Conservation (phyloP, 2,888 invertebrate species). For the Cephonodes hylas region DNA sequence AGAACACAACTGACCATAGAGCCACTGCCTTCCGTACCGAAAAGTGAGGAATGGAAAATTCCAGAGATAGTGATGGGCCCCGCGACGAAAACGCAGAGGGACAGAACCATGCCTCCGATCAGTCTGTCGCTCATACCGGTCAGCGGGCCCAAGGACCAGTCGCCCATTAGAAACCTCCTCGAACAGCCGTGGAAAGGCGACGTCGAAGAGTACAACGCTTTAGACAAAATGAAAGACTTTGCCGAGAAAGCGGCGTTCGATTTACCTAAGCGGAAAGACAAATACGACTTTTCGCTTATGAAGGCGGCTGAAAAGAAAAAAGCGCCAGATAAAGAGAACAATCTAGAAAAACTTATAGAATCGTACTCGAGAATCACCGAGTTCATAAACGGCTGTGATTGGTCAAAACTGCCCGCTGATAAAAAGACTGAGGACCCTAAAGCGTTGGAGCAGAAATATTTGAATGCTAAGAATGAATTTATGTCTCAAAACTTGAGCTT, state of each 20-base stretch:
- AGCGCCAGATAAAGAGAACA: constrained; percentile 58
- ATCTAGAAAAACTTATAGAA: constrained; percentile 66
- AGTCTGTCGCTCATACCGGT: constrained; percentile 75
- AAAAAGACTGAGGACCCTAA: constrained; percentile 59
- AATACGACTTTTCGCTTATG: constrained; percentile 29
- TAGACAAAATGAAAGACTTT: constrained; percentile 78
- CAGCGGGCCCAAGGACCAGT: constrained; percentile 60
- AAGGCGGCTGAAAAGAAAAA: constrained; percentile 51
- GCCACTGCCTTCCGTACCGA: constrained; percentile 58
- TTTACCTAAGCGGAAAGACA: constrained; percentile 62
- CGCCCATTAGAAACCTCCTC: constrained; percentile 59
- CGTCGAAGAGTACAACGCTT: constrained; percentile 69
- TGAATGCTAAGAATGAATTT: constrained; percentile 75
- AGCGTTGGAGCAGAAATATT: constrained; percentile 67
- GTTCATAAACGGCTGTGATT: constrained; percentile 76
- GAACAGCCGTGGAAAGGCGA: constrained; percentile 64
- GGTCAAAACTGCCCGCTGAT: constrained; percentile 61
- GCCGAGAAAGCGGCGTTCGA: constrained; percentile 76
- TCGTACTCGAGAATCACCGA: constrained; percentile 74
- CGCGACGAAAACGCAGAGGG: constrained; percentile 53
- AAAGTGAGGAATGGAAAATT: constrained; percentile 64
- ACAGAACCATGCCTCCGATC: constrained; percentile 72
- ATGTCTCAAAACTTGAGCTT: constrained; percentile 73
- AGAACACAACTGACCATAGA: constrained; percentile 75
- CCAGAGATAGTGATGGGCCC: constrained; percentile 64